Base-by-base conservation (phyloP, 2,797 vertebrate genomes). In the Euphonia xanthogaster region DNA sequence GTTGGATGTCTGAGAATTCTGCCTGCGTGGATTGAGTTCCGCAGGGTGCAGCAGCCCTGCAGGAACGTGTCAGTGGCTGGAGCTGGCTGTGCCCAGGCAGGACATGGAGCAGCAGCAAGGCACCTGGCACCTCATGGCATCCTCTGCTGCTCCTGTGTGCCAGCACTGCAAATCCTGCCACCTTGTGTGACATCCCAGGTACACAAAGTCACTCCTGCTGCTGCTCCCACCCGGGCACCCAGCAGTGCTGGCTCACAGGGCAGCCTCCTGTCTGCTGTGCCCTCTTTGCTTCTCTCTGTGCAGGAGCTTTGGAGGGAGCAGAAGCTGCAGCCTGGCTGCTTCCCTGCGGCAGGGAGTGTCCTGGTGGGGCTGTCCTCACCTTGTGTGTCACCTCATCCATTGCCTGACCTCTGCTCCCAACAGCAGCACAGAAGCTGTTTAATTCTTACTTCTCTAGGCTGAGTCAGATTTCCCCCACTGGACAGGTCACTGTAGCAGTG, bases 21-120 rank as follows among this genome's bases (percentile, higher is more conserved):
- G 75, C 68, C 74, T 33, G 48, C 14, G 11, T 8, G 48, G 61
- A 17, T 27, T 1, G 23, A 1, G 5, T 30, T 72, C 39, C 1
- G 9, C 7, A 2, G 66, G 42, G 37, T 6, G 22, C 58, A 8
- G 74, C 31, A 24, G 66, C 67, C 22, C 67, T 33, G 75, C 37
- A 72, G 76, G 35, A 66, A 2, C 1, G 0, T 0, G 1, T 0
- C 45, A 9, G 63, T 9, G 89, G 6, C 12, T 6, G 8, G n/a
- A 44, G 51, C 35, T 4, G 48, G 14, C 44, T 31, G 31, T 1
- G 40, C 30, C 60, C 7, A 5, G 47, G 60, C 50, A 14, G 71
- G 39, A 40, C 35, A 3, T 0, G 1, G 35, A 53, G 61, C 58
- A 28, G 42, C 23, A 57, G 25, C 8, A 21, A 12, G 35, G 55